These are phyloP conservation scores for Sorex araneus DNA, from an alignment of 2,113 vertebrate genomes.

Conservation along the genomic window DNA sequence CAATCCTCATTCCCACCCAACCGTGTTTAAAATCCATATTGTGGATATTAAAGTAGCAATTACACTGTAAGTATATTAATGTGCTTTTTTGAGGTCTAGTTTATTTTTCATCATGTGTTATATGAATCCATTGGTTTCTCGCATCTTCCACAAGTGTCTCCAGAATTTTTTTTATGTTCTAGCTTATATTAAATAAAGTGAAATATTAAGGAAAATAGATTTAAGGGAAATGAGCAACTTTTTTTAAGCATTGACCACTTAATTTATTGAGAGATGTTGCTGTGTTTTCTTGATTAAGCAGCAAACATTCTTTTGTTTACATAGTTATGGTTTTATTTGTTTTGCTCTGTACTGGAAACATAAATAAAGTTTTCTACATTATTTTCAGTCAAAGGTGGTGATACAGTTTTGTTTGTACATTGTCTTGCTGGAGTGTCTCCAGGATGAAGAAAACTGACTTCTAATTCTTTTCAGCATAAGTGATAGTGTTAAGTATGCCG, in stretches of 20 bases:
- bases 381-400: conserved; percentile 71
- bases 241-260: conserved; percentile 74
- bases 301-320: conserved; percentile 83
- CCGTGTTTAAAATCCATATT: conserved; percentile 68
- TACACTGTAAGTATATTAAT: conserved; percentile 69
- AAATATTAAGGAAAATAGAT: conserved; percentile 78
- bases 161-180: conserved; percentile 64
- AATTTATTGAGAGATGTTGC: conserved; percentile 85
- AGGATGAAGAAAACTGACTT: conserved; percentile 27
- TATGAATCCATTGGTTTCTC: conserved; percentile 72
- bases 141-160: conserved; percentile 70
- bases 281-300: conserved; percentile 67
- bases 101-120: conserved; percentile 80
- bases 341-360: conserved; percentile 83
- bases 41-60: conserved; percentile 76
- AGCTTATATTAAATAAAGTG: conserved; percentile 68
- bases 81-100: conserved; percentile 51
- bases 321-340: conserved; percentile 80
- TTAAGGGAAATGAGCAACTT: conserved; percentile 76
- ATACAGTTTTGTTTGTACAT: conserved; percentile 51
- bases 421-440: conserved; percentile 40
- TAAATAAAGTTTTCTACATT: conserved; percentile 88
- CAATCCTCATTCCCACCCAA: conserved; percentile 68
- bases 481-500: neutral
- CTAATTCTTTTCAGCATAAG: conserved; percentile 45